These are phyloP conservation scores for Melozone crissalis DNA, from an alignment of 2,113 vertebrate species.

Conservation along the genomic window DNA sequence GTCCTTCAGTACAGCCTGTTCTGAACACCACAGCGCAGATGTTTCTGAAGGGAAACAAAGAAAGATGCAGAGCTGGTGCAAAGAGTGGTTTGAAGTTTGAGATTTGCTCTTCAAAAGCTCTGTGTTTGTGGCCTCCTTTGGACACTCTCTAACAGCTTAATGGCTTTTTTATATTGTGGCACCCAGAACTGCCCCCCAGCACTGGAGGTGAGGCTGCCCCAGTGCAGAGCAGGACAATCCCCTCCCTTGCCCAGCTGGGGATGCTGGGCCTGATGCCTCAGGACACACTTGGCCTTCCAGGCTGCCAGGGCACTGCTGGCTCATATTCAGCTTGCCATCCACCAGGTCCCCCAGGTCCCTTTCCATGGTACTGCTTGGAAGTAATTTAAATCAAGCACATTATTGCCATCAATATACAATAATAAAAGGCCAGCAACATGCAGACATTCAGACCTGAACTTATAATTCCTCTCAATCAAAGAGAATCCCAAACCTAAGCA, in stretches of 20 bases:
- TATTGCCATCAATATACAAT: background rate
- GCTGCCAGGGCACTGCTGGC: background rate
- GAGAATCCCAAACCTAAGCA: background rate
- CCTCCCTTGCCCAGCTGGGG: accelerated
- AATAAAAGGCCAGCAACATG: background rate
- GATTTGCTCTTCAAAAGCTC: background rate
- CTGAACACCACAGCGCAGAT: background rate
- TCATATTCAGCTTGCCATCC: background rate
- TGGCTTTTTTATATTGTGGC: background rate
- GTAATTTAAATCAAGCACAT: background rate
- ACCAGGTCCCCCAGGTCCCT: background rate
- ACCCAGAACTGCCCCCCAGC: background rate
- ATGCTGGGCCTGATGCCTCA: background rate
- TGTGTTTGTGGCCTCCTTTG: background rate
- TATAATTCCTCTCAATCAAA: background rate
- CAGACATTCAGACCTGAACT: background rate
- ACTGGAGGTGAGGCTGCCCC: accelerated
- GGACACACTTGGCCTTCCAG: background rate
- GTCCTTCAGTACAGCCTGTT: conserved; percentile 38
- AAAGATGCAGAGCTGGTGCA: background rate
- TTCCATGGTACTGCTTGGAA: background rate
- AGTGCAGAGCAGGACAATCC: background rate
- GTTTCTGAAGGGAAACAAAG: background rate
- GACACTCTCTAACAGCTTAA: background rate
- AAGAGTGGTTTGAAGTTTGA: background rate